Evolutionary conservation across 1,140 invertebrate genomes (phyloP).

Genomic region (Bicyclus anynana): DNA sequence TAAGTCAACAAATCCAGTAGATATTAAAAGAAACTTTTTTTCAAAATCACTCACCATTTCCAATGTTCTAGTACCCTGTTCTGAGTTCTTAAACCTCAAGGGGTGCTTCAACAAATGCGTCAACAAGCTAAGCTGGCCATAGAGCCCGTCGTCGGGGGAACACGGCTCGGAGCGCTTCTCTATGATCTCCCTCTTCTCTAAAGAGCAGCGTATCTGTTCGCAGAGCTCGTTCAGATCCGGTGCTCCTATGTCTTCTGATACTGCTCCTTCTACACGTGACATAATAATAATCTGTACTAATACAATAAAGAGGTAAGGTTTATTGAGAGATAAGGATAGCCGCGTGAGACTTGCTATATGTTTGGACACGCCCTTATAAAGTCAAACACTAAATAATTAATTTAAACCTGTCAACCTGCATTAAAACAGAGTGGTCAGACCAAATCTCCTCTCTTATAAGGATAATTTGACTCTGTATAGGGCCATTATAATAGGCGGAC

Average conservation of each 20-base stretch:
- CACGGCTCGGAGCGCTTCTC: conserved; percentile 88
- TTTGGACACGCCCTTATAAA: too few species aligned
- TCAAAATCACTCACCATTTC: conserved; percentile 75
- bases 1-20: too few species aligned
- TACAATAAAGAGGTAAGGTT: too few species aligned
- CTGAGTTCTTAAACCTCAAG: conserved; percentile 89
- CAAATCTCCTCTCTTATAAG: too few species aligned
- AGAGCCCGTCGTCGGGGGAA: conserved; percentile 92
- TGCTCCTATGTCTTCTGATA: conserved; percentile 67
- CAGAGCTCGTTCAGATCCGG: conserved; percentile 82
- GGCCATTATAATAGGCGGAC: too few species aligned
- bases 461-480: too few species aligned
- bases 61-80: conserved; percentile 86
- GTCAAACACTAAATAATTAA: too few species aligned
- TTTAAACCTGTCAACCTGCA: too few species aligned
- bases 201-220: conserved; percentile 84
- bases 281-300: conserved; percentile 3
- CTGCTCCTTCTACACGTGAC: conserved; percentile 71
- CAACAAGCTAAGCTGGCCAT: conserved; percentile 91
- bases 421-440: too few species aligned
- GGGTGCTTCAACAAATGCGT: conserved; percentile 93
- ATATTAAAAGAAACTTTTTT: too few species aligned
- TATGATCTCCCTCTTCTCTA: conserved; percentile 87
- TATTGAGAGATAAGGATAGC: too few species aligned
- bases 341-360: too few species aligned